Conservation (phyloP, 2,888 invertebrate genomes). For the Pherbina coryleti region DNA sequence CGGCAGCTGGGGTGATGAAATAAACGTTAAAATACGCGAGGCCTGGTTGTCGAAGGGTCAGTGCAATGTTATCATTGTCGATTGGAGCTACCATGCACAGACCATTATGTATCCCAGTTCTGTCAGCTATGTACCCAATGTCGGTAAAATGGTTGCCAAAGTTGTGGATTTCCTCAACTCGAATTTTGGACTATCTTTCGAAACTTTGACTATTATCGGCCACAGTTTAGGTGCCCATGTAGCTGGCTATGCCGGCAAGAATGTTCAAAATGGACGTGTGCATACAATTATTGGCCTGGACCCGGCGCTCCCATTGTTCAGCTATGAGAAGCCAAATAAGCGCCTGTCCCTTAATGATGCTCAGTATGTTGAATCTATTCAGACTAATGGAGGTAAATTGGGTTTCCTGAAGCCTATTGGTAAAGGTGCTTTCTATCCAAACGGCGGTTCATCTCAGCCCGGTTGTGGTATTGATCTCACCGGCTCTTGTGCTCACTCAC, state of each 20-base stretch:
- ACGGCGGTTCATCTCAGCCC: slow-evolving; percentile 71
- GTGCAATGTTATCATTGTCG: slow-evolving; percentile 73
- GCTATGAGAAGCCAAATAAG: slow-evolving; percentile 51
- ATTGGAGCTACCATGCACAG: slow-evolving; percentile 72
- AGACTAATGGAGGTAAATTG: slow-evolving; percentile 56
- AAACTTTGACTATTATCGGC: slow-evolving; percentile 71
- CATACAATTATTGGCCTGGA: slow-evolving; percentile 70
- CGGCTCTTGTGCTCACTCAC: slow-evolving; percentile 66
- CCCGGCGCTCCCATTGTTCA: slow-evolving; percentile 54
- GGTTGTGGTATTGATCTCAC: slow-evolving; percentile 68
- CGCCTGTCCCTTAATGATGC: slow-evolving; percentile 56
- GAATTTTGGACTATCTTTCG: slow-evolving; percentile 68
- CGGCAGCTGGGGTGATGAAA: slow-evolving; percentile 69
- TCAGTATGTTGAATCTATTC: slow-evolving; percentile 58
- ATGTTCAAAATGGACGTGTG: slow-evolving; percentile 71
- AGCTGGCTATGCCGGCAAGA: slow-evolving; percentile 73
- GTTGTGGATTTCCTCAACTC: slow-evolving; percentile 67
- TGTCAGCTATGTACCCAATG: slow-evolving; percentile 62
- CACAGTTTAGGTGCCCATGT: slow-evolving; percentile 75
- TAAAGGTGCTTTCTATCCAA: slow-evolving; percentile 71
- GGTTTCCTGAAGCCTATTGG: slow-evolving; percentile 59
- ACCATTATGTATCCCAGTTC: slow-evolving; percentile 72
- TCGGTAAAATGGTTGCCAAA: slow-evolving; percentile 52
- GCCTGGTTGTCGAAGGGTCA: slow-evolving; percentile 72
- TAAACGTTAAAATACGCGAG: slow-evolving; percentile 48